Base-by-base conservation (phyloP, 1,140 invertebrate species). In the Calosoma granatense region DNA sequence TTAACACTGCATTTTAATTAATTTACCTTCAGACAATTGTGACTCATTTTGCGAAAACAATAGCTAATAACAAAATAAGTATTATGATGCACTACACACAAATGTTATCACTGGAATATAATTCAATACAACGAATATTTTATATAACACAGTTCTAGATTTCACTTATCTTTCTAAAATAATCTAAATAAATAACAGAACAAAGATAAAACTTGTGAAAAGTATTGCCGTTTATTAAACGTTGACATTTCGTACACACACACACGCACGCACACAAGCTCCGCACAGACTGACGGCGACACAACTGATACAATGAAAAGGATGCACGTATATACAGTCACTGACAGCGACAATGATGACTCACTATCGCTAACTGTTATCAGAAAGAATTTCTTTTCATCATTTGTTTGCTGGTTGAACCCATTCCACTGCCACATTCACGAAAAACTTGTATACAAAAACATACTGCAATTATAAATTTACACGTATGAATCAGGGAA, bases 1-100 rank as follows among this genome's bases (percentile, higher is more conserved):
- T 47, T 47, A 47, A 47, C 41, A 47, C 6, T 11, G 41, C 41
- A 47, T 47, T 17, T 47, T 47, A 47, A 47, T 47, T 47, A 47
- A 47, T 36, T 36, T 36, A 36, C 26, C 26, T 36, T n/a, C n/a
- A n/a, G n/a, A n/a, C n/a, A n/a, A n/a, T n/a, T n/a, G n/a, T n/a
- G n/a, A n/a, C n/a, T n/a, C n/a, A n/a, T n/a, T n/a, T n/a, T n/a
- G n/a, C n/a, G n/a, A 36, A 36, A 9, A 36, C 26, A 36, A 36
- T 36, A 36, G 6, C n/a, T 36, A 9, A 36, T 6, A 36, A 36
- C 26, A 36, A 36, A n/a, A n/a, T n/a, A n/a, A n/a, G n/a, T n/a
- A n/a, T n/a, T 36, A 36, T 9, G 6, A 36, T 36, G n/a, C 6
- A 36, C 26, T n/a, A 36, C 26, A 9, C n/a, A 36, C 26, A 36